A percentile compares a stretch with the other conserved stretches of the same genome.
Evolutionary conservation across 2,797 vertebrate species (phyloP).

Genomic region (Setipinna tenuifilis): DNA sequence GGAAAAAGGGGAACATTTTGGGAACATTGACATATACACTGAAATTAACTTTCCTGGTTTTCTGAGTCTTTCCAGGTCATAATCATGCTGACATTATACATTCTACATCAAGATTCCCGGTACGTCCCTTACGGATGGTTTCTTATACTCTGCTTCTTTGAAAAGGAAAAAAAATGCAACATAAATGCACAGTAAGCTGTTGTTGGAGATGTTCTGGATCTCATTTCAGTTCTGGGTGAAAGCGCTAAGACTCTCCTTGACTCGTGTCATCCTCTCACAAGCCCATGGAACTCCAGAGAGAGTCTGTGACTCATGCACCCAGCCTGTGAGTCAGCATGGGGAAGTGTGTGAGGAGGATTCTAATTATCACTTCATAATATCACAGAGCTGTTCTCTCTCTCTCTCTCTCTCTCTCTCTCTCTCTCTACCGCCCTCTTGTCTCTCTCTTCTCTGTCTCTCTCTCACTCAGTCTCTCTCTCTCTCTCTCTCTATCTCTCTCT

Average conservation of each 20-base stretch:
- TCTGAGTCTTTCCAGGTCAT: background rate
- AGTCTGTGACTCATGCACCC: background rate
- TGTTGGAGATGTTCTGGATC: background rate
- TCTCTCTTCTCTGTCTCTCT: background rate
- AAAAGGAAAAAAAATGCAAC: background rate
- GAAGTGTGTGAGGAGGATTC: constrained; percentile 54
- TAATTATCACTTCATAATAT: constrained; percentile 54
- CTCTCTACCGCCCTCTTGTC: constrained; percentile 20
- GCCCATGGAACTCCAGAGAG: background rate
- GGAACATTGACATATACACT: background rate
- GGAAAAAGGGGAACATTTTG: background rate
- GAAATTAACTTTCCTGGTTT: background rate
- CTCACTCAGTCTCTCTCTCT: background rate
- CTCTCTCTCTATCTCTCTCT: too few species aligned
- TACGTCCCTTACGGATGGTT: background rate
- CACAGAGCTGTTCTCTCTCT: background rate
- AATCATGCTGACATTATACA: background rate
- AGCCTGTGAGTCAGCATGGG: constrained; percentile 44
- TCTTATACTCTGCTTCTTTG: background rate
- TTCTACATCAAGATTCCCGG: background rate
- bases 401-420: constrained; percentile 2
- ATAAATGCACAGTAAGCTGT: background rate
- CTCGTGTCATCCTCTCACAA: background rate
- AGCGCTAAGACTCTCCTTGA: background rate
- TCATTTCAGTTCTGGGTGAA: background rate